phyloP scores from a whole-genome alignment of 2,797 vertebrate genomes.

The Manis javanica region DNA sequence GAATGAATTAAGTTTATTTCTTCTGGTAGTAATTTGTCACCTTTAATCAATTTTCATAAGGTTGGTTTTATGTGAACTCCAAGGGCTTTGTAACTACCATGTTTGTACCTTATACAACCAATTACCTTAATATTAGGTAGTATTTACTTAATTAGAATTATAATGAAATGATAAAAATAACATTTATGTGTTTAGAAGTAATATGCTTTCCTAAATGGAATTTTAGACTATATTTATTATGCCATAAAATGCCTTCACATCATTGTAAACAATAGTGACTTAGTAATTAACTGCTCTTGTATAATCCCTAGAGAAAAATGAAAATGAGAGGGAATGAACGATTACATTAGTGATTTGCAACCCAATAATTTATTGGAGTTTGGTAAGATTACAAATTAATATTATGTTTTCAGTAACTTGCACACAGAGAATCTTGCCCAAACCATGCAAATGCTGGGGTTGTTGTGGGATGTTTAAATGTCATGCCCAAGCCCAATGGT shows the following conservation, averaged over 20 bases:
- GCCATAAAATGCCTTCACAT: slow-evolving; percentile 2
- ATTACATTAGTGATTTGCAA: not conserved
- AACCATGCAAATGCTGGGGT: not conserved
- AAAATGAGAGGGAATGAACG: not conserved
- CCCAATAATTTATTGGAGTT: not conserved
- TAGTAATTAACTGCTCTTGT: slow-evolving; percentile 2
- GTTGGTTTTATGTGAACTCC: slow-evolving; percentile 53
- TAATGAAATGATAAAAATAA: slow-evolving; percentile 47
- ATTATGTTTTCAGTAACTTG: not conserved
- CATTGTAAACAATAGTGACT: slow-evolving; percentile 37
- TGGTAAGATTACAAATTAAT: not conserved
- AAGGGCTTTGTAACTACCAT: slow-evolving; percentile 56
- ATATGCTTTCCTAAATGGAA: slow-evolving; percentile 41
- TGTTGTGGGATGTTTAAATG: not conserved
- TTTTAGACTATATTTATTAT: slow-evolving; percentile 26
- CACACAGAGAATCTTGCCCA: not conserved
- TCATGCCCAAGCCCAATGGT: not conserved
- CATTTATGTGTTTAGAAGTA: slow-evolving; percentile 38
- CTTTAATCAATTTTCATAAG: slow-evolving; percentile 66
- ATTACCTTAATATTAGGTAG: slow-evolving; percentile 67
- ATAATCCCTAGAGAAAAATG: not conserved
- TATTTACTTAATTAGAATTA: slow-evolving; percentile 64
- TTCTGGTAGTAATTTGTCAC: slow-evolving; percentile 38
- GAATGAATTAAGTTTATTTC: slow-evolving; percentile 66
- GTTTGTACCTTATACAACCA: slow-evolving; percentile 62